Percentiles rank a stretch among this genome's conserved stretches.
These are phyloP conservation scores for Agriopis leucophaearia DNA, from an alignment of 2,888 invertebrate species.

Conservation along the genomic window DNA sequence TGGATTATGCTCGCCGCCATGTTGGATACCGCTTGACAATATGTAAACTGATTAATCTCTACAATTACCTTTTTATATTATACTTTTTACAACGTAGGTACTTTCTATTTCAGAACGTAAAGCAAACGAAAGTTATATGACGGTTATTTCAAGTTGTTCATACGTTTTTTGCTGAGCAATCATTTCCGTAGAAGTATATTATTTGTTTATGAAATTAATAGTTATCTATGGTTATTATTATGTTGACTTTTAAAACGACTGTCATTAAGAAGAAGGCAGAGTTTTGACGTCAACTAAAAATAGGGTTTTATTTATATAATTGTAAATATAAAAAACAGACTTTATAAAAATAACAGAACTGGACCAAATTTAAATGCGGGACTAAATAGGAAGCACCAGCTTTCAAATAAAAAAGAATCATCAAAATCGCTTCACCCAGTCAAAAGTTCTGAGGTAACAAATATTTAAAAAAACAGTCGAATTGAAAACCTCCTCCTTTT, in stretches of 20 bases:
- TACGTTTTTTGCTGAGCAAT: background rate
- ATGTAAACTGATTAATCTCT: conserved; percentile 18
- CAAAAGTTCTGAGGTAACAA: no score
- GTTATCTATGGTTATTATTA: background rate
- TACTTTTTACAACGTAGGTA: conserved; percentile 7
- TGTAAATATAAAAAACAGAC: no score
- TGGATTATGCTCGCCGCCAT: conserved; percentile 32
- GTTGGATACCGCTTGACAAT: conserved; percentile 13
- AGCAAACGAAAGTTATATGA: conserved; percentile 11
- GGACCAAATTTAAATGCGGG: no score
- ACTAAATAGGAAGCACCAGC: no score
- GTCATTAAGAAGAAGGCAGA: no score
- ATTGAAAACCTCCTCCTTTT: no score
- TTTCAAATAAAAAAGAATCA: no score
- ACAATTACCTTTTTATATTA: conserved; percentile 9
- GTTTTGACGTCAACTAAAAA: no score
- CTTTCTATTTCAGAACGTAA: conserved; percentile 20
- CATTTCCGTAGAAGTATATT: background rate
- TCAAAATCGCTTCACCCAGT: no score
- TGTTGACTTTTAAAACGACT: background rate
- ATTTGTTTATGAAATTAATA: background rate
- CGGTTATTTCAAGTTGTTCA: background rate
- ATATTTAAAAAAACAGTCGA: no score
- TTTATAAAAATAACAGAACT: no score
- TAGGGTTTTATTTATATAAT: no score